Percentiles rank a stretch among this genome's conserved stretches.
Evolutionary conservation across 2,113 vertebrate species (phyloP).

Genomic region (Myocastor coypus): DNA sequence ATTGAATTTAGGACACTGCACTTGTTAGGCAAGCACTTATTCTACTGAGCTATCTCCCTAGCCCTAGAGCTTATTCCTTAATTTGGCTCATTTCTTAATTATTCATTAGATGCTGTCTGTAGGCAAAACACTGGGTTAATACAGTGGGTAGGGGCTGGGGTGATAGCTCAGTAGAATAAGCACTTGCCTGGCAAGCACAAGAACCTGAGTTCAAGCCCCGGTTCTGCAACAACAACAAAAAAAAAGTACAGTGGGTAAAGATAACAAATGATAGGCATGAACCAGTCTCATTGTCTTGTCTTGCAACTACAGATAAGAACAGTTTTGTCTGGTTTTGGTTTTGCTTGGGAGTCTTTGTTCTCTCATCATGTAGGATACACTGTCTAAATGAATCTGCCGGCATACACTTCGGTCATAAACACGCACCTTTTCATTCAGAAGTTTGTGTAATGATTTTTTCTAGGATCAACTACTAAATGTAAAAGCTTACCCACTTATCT

Average conservation of each 20-base stretch:
- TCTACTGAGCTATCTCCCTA: too few relatives aligned
- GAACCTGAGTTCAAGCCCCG: too few relatives aligned
- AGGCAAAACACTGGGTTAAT: neutral
- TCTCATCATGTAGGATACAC: neutral
- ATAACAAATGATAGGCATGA: neutral
- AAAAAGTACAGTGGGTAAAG: neutral
- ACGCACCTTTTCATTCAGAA: conserved; percentile 19
- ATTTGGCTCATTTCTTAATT: conserved; percentile 24
- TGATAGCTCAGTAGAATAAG: too few relatives aligned
- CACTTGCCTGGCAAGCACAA: too few relatives aligned
- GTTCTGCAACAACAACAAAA: too few relatives aligned
- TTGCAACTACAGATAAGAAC: neutral
- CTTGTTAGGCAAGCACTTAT: too few relatives aligned
- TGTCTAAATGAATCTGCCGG: conserved; percentile 41
- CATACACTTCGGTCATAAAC: neutral
- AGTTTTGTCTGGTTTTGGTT: neutral
- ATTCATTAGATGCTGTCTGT: neutral
- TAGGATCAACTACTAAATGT: conserved; percentile 47
- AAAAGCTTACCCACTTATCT: conserved; percentile 55
- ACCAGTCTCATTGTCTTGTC: neutral
- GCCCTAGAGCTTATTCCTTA: neutral
- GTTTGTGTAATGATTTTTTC: conserved; percentile 33
- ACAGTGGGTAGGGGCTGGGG: neutral
- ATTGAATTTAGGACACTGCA: too few relatives aligned
- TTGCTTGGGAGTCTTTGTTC: neutral